A percentile compares a stretch with the other conserved stretches of the same genome.
These are phyloP conservation scores for Arrhamphus sclerolepis DNA, from an alignment of 2,797 vertebrate genomes.

Conservation along the genomic window DNA sequence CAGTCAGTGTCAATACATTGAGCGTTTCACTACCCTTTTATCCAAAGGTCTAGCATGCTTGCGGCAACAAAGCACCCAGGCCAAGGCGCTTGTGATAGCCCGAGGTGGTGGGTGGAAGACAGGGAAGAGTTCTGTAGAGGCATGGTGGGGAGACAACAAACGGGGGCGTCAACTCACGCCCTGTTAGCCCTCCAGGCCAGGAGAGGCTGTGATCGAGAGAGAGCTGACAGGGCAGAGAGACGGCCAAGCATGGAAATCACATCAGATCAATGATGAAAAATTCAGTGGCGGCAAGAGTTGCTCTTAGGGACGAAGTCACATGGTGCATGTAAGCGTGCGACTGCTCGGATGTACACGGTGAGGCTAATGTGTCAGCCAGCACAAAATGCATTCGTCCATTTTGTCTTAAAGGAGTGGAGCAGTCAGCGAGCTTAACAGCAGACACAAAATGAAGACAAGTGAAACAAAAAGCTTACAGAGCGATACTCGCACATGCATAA, in stretches of 20 bases:
- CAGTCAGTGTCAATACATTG: conserved; percentile 61
- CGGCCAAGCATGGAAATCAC: conserved; percentile 72
- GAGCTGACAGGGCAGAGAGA: conserved; percentile 68
- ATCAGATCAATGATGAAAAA: conserved; percentile 77
- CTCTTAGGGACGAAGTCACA: conserved; percentile 54
- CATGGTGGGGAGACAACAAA: conserved; percentile 46
- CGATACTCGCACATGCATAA: background rate
- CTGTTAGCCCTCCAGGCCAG: conserved; percentile 54
- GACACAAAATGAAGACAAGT: background rate
- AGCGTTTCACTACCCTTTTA: conserved; percentile 55
- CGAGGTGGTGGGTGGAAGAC: conserved; percentile 37
- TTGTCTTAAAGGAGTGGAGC: conserved; percentile 21
- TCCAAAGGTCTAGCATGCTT: conserved; percentile 51
- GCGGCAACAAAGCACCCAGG: conserved; percentile 26
- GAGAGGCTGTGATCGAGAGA: conserved; percentile 45
- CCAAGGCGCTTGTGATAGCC: conserved; percentile 16
- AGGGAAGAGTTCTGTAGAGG: conserved; percentile 27
- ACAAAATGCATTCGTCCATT: conserved; percentile 19
- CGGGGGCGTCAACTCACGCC: conserved; percentile 41
- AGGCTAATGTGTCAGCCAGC: conserved; percentile 45
- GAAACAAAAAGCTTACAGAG: conserved; percentile 14
- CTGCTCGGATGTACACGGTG: conserved; percentile 17
- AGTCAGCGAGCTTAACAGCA: conserved; percentile 10
- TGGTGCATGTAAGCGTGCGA: conserved; percentile 42
- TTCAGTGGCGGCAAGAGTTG: conserved; percentile 51